These are phyloP conservation scores for Acanthurus leucopareius DNA, from an alignment of 2,797 vertebrate species.

Conservation along the genomic window DNA sequence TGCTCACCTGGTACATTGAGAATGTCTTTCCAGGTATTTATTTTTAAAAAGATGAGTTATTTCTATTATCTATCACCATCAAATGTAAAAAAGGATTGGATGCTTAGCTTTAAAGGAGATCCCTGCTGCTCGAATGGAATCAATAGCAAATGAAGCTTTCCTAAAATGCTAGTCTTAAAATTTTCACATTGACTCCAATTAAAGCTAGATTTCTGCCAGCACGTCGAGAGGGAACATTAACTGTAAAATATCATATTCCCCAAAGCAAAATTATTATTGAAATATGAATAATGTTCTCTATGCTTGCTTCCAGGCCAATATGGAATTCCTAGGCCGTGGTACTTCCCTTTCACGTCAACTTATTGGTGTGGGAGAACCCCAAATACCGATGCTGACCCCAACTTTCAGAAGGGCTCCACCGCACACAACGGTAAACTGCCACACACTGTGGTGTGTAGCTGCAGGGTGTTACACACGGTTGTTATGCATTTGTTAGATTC, in stretches of 20 bases:
- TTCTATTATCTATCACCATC: neutral
- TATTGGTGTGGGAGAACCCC: slow-evolving; percentile 91
- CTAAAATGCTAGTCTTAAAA: slow-evolving; percentile 19
- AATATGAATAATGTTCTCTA: slow-evolving; percentile 54
- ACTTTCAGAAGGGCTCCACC: slow-evolving; percentile 72
- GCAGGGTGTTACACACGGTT: neutral
- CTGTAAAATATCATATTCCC: slow-evolving; percentile 38
- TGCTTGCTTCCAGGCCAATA: slow-evolving; percentile 90
- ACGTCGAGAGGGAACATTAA: slow-evolving; percentile 40
- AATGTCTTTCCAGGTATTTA: slow-evolving; percentile 94
- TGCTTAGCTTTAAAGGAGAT: neutral
- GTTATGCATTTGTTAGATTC: slow-evolving; percentile 33
- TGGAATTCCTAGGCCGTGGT: slow-evolving; percentile 95
- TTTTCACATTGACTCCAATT: slow-evolving; percentile 53
- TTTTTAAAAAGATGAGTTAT: neutral
- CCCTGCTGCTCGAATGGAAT: neutral
- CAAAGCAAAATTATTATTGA: slow-evolving; percentile 46
- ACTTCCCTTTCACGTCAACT: slow-evolving; percentile 93
- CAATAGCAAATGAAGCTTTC: slow-evolving; percentile 17
- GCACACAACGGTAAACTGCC: slow-evolving; percentile 73
- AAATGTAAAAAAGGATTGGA: neutral
- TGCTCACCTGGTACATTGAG: slow-evolving; percentile 98
- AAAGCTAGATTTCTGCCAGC: slow-evolving; percentile 49
- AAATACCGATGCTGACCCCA: slow-evolving; percentile 59
- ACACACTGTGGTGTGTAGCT: neutral